Evolutionary conservation across 2,888 invertebrate species (phyloP).

Genomic region (Rhyacophila evoluta): DNA sequence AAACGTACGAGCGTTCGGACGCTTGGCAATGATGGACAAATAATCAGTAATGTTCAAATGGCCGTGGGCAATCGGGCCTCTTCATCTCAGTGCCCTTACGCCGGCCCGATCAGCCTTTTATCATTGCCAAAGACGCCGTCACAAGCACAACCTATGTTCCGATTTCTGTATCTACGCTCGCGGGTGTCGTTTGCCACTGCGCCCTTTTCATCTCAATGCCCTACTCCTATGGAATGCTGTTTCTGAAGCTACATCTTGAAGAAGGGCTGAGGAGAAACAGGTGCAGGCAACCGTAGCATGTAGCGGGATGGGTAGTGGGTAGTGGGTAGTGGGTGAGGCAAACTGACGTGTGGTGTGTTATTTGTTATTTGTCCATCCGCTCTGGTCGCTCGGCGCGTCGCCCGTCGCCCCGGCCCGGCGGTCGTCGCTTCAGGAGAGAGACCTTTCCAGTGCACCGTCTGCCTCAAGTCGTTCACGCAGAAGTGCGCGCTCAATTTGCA

Average conservation of each 20-base stretch:
- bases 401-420: constrained; percentile 16
- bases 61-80: not conserved
- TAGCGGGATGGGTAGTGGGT: constrained; percentile 10
- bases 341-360: constrained; percentile 25
- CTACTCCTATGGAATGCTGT: not conserved
- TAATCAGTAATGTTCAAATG: constrained; percentile 57
- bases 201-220: not conserved
- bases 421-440: constrained; percentile 66
- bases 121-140: constrained; percentile 22
- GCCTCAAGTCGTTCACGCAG: constrained; percentile 75
- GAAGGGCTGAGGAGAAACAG: not conserved
- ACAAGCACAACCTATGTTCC: constrained; percentile 20
- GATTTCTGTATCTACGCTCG: constrained; percentile 8
- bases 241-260: not conserved
- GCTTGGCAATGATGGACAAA: constrained; percentile 65
- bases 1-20: constrained; percentile 57
- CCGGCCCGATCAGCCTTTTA: not conserved
- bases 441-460: constrained; percentile 74
- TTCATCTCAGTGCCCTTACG: not conserved
- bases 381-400: constrained; percentile 32
- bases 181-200: not conserved
- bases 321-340: constrained; percentile 5
- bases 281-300: not conserved
- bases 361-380: constrained; percentile 56
- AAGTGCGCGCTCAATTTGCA: constrained; percentile 75